phyloP scores from a whole-genome alignment of 2,888 invertebrate species.

The Phyto melanocephala region DNA sequence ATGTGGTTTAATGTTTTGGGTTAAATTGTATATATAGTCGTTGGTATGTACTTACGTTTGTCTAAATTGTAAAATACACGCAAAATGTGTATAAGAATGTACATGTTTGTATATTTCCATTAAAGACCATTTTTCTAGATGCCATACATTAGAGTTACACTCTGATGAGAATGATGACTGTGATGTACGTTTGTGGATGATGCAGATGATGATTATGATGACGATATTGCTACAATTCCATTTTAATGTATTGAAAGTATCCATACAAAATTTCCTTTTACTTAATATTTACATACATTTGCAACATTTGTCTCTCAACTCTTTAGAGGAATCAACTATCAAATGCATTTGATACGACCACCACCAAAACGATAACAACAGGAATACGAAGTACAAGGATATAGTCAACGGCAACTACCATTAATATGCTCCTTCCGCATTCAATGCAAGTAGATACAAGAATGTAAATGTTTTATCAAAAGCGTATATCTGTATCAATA shows the following conservation, averaged over 20 bases:
- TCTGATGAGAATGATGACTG: conserved; percentile 35
- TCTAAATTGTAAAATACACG: too few species aligned
- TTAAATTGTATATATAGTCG: neutral
- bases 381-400: neutral
- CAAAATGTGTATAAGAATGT: neutral
- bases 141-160: conserved; percentile 28
- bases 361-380: neutral
- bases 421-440: conserved; percentile 34
- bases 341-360: conserved; percentile 16
- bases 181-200: neutral
- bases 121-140: conserved; percentile 22
- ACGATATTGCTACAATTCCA: neutral
- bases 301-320: conserved; percentile 34
- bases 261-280: conserved; percentile 23
- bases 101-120: conserved; percentile 33
- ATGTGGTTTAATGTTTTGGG: conserved; percentile 36
- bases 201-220: neutral
- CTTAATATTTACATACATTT: neutral
- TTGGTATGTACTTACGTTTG: neutral
- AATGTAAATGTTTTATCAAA: conserved; percentile 36
- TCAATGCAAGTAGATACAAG: neutral
- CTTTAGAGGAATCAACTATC: conserved; percentile 25
- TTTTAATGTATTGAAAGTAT: conserved; percentile 27
- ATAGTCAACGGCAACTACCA: conserved; percentile 1
- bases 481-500: neutral